Base-by-base conservation (phyloP, 2,888 invertebrate genomes). In the Scaptomyza parva region DNA sequence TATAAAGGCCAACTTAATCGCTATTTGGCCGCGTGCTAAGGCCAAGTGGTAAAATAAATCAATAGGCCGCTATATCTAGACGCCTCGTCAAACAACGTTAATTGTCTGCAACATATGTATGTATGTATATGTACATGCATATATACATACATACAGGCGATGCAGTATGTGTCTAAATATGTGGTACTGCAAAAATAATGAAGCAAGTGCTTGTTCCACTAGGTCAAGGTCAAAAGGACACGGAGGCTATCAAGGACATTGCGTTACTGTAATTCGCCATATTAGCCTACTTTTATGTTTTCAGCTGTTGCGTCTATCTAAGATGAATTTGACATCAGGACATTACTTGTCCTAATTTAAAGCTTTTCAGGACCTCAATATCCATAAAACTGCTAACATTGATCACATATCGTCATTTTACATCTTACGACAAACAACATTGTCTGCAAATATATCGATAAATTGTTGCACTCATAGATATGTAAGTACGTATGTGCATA, bases 31-130 rank as follows among this genome's bases (percentile, higher is more conserved):
- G 17, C 14, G 20, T 45, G 24, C 33, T 60, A 58, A 54, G 64
- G 59, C 67, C 51, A 58, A 53, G 59, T 51, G 65, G 80, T 73
- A 80, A 81, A 30, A 45, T 78, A 84, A 81, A 81, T 81, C 81
- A 81, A 81, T 84, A 81, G 48, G 44, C 60, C 33, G 18, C 37
- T 44, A 52, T 57, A 64, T 47, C 50, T 50, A 60, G 48, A 35
- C 48, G 54, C 24, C 53, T 35, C 14, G 35, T 54, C 43, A 45
- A 45, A 51, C 54, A 57, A 43, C 37, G 47, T 30, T 18, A 43
- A 53, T 11, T 54, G 22, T 48, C 52, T 28, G 14, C 17, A 26
- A 35, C 22, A 51, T 35, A 18, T n/a, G 20, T 40, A 24, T 22
- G 18, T 17, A 11, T 24, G 14, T n/a, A 8, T n/a, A n/a, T n/a